Evolutionary conservation across 2,888 invertebrate genomes (phyloP).

Genomic region (Rotaria sp.): DNA sequence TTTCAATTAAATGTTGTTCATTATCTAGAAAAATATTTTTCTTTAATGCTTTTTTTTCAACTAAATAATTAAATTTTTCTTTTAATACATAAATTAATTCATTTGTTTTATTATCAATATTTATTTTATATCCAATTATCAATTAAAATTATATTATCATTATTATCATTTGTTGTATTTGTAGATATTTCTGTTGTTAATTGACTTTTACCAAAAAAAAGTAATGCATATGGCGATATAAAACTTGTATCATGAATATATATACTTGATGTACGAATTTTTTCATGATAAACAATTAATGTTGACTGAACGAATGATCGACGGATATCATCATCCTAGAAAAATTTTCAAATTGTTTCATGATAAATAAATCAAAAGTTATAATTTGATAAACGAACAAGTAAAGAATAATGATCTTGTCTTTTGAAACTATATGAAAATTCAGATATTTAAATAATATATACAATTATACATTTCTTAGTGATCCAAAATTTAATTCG

Average conservation of each 20-base stretch:
- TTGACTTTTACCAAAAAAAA: slow-evolving; percentile 70
- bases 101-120: neutral
- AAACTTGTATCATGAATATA: slow-evolving; percentile 73
- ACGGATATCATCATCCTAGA: neutral
- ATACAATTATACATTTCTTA: no score
- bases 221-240: slow-evolving; percentile 70
- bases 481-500: no score
- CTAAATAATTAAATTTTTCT: neutral
- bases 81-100: slow-evolving; percentile 1
- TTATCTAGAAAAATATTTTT: neutral
- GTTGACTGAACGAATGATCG: neutral
- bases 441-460: no score
- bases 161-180: slow-evolving; percentile 48
- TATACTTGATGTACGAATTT: slow-evolving; percentile 51
- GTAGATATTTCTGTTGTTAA: slow-evolving; percentile 43
- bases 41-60: neutral
- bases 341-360: no score
- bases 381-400: no score
- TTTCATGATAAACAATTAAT: slow-evolving; percentile 2
- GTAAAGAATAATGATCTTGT: no score
- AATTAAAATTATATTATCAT: slow-evolving; percentile 50
- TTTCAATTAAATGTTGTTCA: slow-evolving; percentile 12
- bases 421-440: no score
- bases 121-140: slow-evolving; percentile 53
- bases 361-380: no score